These are phyloP conservation scores for Oryzias javanicus DNA, from an alignment of 2,113 vertebrate genomes.

Conservation along the genomic window DNA sequence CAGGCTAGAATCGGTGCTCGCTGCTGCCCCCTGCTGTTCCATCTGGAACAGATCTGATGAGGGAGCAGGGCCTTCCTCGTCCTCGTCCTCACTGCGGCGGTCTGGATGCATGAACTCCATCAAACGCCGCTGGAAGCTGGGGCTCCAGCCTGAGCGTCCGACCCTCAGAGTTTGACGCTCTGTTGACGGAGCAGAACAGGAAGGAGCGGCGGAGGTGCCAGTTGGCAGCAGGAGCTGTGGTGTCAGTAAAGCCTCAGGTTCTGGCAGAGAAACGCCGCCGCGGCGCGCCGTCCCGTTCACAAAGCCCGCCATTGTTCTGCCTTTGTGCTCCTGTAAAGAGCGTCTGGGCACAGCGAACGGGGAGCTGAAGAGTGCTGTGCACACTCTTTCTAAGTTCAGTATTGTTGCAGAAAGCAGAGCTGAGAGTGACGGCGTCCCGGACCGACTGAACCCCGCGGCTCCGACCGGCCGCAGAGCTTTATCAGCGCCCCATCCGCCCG, in stretches of 20 bases:
- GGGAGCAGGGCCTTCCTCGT: too few relatives aligned
- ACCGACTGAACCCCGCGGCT: background rate
- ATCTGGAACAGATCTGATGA: too few relatives aligned
- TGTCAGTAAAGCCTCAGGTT: constrained; percentile 55
- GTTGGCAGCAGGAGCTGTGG: constrained; percentile 55
- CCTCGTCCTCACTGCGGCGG: too few relatives aligned
- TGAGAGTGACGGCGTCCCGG: constrained; percentile 32
- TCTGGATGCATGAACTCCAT: too few relatives aligned
- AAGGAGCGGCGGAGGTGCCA: constrained; percentile 61
- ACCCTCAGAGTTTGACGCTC: constrained; percentile 70
- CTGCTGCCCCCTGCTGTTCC: too few relatives aligned
- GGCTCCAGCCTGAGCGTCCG: constrained; percentile 43
- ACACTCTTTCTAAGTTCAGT: constrained; percentile 44
- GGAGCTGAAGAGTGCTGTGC: constrained; percentile 42
- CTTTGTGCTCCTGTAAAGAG: constrained; percentile 55
- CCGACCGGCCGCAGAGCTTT: constrained; percentile 23
- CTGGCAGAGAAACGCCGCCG: constrained; percentile 37
- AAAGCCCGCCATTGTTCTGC: constrained; percentile 49
- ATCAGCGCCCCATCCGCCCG: constrained; percentile 71
- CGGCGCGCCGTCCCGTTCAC: constrained; percentile 45
- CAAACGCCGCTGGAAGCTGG: too few relatives aligned
- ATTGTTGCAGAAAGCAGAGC: constrained; percentile 16
- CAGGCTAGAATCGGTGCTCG: too few relatives aligned
- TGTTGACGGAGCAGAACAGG: constrained; percentile 66
- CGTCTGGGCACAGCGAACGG: constrained; percentile 52